A percentile compares a stretch with the other conserved stretches of the same genome.
These are phyloP conservation scores for Drosophila lacertosa DNA, from an alignment of 1,140 invertebrate genomes.

Conservation along the genomic window DNA sequence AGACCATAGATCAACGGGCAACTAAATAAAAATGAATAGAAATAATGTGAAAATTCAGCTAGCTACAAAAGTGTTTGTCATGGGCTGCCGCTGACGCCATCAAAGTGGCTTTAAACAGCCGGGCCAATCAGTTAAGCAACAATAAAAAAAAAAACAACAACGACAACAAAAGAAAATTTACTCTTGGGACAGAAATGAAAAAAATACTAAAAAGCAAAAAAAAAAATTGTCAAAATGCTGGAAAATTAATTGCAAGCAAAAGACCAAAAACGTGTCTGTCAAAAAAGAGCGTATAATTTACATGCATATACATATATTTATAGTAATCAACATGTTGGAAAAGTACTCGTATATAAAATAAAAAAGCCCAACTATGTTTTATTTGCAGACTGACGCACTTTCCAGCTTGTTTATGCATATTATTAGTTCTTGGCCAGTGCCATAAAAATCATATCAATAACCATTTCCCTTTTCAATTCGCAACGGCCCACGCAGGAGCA, in stretches of 20 bases:
- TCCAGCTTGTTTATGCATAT: constrained; percentile 45
- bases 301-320: background rate
- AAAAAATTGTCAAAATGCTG: constrained; percentile 34
- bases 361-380: background rate
- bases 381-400: constrained; percentile 35
- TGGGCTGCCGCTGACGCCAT: constrained; percentile 61
- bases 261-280: constrained; percentile 30
- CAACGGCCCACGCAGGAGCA: constrained; percentile 22
- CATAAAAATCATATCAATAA: constrained; percentile 29
- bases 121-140: constrained; percentile 27
- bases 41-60: constrained; percentile 9
- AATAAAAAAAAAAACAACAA: constrained; percentile 13
- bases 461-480: constrained; percentile 18
- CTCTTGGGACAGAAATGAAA: background rate
- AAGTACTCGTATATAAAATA: constrained; percentile 1
- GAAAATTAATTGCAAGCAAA: constrained; percentile 31
- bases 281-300: background rate
- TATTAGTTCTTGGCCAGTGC: constrained; percentile 23
- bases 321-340: too few relatives aligned
- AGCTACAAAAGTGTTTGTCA: constrained; percentile 51
- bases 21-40: constrained; percentile 33
- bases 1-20: constrained; percentile 55
- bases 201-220: constrained; percentile 14
- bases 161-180: background rate
- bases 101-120: constrained; percentile 35